These are phyloP conservation scores for Monodelphis domestica DNA, from an alignment of 2,797 vertebrate species.

Conservation along the genomic window DNA sequence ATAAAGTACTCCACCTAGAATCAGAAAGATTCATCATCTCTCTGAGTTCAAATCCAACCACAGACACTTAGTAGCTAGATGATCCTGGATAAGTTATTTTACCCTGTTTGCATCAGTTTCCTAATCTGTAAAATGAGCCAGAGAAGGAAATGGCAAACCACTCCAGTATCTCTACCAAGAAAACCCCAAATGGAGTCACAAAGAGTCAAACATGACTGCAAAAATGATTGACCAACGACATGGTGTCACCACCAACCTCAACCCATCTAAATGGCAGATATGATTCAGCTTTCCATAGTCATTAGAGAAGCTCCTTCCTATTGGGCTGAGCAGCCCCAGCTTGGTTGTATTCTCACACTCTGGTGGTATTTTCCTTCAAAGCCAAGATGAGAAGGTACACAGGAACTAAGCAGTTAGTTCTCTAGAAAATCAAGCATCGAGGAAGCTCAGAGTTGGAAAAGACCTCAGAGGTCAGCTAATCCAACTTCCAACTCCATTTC, in stretches of 20 bases:
- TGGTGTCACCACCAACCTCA: neutral
- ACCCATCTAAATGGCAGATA: neutral
- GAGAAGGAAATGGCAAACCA: no score
- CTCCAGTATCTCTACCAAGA: no score
- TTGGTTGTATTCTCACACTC: neutral
- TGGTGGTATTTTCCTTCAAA: neutral
- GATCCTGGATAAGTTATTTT: no score
- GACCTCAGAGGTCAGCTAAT: neutral
- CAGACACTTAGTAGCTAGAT: no score
- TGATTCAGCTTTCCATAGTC: neutral
- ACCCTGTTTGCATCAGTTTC: no score
- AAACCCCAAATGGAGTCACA: no score
- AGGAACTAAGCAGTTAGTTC: neutral
- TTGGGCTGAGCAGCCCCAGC: neutral
- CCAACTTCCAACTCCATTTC: neutral
- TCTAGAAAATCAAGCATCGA: neutral
- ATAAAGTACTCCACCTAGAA: no score
- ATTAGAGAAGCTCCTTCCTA: neutral
- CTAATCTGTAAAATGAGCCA: no score
- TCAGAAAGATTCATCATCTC: no score
- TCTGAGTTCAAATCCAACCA: no score
- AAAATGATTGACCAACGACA: no score
- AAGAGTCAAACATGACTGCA: no score
- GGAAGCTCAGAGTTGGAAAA: neutral
- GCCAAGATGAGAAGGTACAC: neutral